phyloP scores from a whole-genome alignment of 2,113 vertebrate species.

The Serilophus lunatus region DNA sequence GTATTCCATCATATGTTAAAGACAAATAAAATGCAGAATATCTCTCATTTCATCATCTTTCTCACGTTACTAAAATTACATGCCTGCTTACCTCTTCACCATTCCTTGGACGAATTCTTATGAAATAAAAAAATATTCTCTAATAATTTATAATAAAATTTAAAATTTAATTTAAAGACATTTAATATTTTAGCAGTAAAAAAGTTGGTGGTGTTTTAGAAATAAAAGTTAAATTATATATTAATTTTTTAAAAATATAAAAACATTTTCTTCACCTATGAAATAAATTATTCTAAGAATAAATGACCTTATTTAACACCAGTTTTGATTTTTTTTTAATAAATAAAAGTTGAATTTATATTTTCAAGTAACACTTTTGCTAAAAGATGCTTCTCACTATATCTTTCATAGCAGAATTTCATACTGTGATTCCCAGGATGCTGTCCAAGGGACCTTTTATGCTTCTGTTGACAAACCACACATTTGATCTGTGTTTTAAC shows the following conservation, averaged over 20 bases:
- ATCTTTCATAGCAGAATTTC: not conserved
- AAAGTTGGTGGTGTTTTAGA: not conserved
- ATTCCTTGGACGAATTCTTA: too few species aligned
- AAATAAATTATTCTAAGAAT: not conserved
- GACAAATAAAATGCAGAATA: not conserved
- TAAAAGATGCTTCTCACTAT: not conserved
- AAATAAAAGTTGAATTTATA: not conserved
- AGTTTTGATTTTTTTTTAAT: not conserved
- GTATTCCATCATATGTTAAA: not conserved
- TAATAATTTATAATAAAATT: not conserved
- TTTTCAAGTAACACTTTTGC: not conserved
- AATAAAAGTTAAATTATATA: not conserved
- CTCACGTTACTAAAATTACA: not conserved
- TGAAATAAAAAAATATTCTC: not conserved
- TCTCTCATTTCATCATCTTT: not conserved
- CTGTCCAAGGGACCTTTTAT: not conserved
- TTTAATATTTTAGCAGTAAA: not conserved
- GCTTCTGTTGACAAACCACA: not conserved
- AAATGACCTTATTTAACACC: not conserved
- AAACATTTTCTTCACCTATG: not conserved
- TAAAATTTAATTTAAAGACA: not conserved
- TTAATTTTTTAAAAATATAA: not conserved
- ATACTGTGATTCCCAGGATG: not conserved
- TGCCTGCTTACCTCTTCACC: too few species aligned
- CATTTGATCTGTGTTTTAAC: not conserved